Evolutionary conservation across 2,113 vertebrate species (phyloP).

Genomic region (Phyllostomus hastatus): DNA sequence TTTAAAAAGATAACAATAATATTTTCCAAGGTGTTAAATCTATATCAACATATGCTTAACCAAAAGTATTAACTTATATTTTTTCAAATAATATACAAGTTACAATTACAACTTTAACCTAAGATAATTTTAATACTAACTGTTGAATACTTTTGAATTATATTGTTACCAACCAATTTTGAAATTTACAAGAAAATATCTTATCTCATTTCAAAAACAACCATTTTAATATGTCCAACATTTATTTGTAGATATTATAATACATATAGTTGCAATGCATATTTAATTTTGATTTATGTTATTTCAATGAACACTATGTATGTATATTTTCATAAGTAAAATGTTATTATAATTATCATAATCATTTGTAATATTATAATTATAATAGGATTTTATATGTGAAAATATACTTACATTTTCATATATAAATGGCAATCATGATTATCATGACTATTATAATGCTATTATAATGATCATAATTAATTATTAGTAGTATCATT

Average conservation of each 20-base stretch:
- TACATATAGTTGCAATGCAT: not conserved
- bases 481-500: not conserved
- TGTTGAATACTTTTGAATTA: not conserved
- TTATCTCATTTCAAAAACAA: not conserved
- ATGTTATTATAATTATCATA: not conserved
- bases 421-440: too few relatives aligned
- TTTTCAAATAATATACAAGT: not conserved
- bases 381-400: not conserved
- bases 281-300: not conserved
- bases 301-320: not conserved
- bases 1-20: not conserved
- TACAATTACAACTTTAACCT: not conserved
- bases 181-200: not conserved
- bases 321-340: not conserved
- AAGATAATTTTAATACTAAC: conserved; percentile 28
- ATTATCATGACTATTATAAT: too few relatives aligned
- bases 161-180: not conserved
- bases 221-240: not conserved
- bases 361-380: not conserved
- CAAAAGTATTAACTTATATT: not conserved
- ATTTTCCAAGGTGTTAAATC: not conserved
- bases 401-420: not conserved
- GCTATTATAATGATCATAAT: too few relatives aligned
- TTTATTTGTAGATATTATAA: not conserved
- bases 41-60: not conserved